Conservation (phyloP, 2,797 vertebrate genomes). For the Hippoglossus hippoglossus region DNA sequence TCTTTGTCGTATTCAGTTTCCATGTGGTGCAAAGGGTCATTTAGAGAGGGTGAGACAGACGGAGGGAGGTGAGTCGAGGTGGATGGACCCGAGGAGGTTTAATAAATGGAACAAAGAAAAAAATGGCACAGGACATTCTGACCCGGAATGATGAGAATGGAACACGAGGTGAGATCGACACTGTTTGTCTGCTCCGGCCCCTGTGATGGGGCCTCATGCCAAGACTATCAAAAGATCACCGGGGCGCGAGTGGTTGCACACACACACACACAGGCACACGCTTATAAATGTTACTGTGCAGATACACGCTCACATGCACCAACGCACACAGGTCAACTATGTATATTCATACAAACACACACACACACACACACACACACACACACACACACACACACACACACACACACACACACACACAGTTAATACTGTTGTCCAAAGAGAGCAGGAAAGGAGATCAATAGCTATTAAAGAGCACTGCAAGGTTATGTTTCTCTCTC, state of each 20-base stretch:
- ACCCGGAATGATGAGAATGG: constrained; percentile 59
- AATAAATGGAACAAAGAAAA: constrained; percentile 58
- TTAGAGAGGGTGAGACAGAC: constrained; percentile 13
- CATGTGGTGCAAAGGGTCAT: constrained; percentile 18
- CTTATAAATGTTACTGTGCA: neutral
- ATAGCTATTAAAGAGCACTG: constrained; percentile 77
- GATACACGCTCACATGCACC: no score
- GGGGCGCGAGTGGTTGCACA: constrained; percentile 22
- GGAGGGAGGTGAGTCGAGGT: constrained; percentile 26
- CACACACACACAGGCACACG: neutral
- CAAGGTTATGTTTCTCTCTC: constrained; percentile 65
- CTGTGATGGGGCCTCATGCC: constrained; percentile 33
- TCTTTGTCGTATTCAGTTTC: neutral
- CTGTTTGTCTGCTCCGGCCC: constrained; percentile 55
- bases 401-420: constrained; percentile 15
- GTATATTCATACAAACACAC: neutral
- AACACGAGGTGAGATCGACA: constrained; percentile 57
- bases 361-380: constrained; percentile 5
- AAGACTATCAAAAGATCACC: constrained; percentile 56
- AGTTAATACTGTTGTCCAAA: constrained; percentile 45
- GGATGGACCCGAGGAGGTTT: constrained; percentile 28
- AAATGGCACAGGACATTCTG: constrained; percentile 74
- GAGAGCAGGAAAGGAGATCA: constrained; percentile 66
- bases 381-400: constrained; percentile 3
- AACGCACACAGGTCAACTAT: neutral